Conservation (phyloP, 1,140 invertebrate species). For the Diploscapter pachys region DNA sequence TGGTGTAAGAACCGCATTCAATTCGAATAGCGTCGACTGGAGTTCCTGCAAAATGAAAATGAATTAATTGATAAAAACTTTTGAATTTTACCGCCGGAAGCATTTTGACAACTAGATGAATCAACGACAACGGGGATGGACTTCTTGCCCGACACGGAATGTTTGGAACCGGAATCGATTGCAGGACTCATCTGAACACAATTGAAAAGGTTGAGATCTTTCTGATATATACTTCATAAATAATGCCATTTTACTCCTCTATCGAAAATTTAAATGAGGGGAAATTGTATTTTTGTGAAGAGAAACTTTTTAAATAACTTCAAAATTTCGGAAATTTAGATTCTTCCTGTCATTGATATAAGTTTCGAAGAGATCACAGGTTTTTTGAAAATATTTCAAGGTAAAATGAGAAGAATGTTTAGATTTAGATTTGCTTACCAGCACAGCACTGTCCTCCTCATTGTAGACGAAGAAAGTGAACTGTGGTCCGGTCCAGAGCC, state of each 20-base stretch:
- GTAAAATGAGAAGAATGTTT: no score
- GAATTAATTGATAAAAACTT: slow-evolving; percentile 5
- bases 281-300: no score
- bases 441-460: slow-evolving; percentile 18
- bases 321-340: no score
- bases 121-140: slow-evolving; percentile 22
- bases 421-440: not conserved
- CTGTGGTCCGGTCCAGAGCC: slow-evolving; percentile 57
- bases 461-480: slow-evolving; percentile 50
- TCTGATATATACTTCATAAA: no score
- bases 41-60: not conserved
- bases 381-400: no score
- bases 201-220: no score
- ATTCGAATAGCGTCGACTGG: slow-evolving; percentile 27
- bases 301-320: no score
- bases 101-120: not conserved
- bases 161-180: slow-evolving; percentile 5
- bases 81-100: not conserved
- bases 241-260: no score
- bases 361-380: no score
- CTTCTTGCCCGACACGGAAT: slow-evolving; percentile 4
- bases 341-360: no score
- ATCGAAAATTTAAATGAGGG: no score
- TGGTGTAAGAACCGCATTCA: slow-evolving; percentile 23
- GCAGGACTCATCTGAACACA: no score